phyloP scores from a whole-genome alignment of 2,888 invertebrate species.

The Pecten maximus region DNA sequence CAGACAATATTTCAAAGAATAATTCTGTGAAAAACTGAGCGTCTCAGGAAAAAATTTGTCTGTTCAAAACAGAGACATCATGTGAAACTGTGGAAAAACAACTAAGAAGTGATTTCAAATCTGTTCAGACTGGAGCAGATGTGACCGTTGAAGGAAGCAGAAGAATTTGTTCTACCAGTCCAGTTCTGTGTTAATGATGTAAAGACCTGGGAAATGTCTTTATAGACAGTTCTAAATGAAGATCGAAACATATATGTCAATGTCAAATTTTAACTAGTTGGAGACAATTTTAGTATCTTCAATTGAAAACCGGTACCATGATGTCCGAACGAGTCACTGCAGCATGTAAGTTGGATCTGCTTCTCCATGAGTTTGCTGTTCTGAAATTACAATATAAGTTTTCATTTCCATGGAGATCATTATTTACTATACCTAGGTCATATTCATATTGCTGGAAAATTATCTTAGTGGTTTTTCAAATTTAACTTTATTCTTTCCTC shows the following conservation, averaged over 20 bases:
- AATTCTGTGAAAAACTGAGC: neutral
- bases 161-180: neutral
- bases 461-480: too few relatives aligned
- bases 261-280: neutral
- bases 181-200: neutral
- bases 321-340: neutral
- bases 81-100: neutral
- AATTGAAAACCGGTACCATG: neutral
- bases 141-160: neutral
- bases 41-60: too few relatives aligned
- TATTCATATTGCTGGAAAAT: too few relatives aligned
- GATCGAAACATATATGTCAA: too few relatives aligned
- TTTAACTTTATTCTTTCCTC: too few relatives aligned
- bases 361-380: too few relatives aligned
- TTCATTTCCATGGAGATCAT: too few relatives aligned
- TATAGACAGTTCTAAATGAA: neutral
- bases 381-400: too few relatives aligned
- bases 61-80: neutral
- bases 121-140: neutral
- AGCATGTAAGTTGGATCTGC: neutral
- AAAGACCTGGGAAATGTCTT: neutral
- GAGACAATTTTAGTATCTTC: neutral
- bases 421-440: too few relatives aligned
- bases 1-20: neutral
- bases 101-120: neutral